phyloP scores from a whole-genome alignment of 2,113 vertebrate species.

The Nothocercus julius region DNA sequence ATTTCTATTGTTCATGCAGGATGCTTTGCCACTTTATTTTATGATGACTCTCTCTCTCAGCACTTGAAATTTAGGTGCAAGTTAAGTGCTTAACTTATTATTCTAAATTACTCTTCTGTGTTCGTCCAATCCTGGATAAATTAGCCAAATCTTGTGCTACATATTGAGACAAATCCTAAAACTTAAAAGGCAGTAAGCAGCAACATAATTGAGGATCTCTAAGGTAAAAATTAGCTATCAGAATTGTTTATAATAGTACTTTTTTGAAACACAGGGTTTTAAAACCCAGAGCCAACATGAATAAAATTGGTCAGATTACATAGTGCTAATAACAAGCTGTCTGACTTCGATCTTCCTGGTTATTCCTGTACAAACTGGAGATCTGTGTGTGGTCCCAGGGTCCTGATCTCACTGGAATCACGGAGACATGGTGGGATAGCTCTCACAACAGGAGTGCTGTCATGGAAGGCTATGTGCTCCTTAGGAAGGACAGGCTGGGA shows the following conservation, averaged over 20 bases:
- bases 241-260: background rate
- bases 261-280: background rate
- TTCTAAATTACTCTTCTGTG: background rate
- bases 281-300: background rate
- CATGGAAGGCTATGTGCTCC: no score
- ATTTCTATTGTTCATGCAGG: background rate
- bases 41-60: background rate
- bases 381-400: no score
- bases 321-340: background rate
- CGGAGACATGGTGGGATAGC: no score
- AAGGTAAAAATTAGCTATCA: background rate
- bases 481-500: no score
- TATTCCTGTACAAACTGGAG: background rate
- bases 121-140: background rate
- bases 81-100: background rate
- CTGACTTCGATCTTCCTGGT: background rate
- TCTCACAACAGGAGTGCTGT: no score
- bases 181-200: background rate
- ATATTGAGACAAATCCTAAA: background rate
- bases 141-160: background rate
- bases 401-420: no score
- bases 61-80: background rate
- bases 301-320: background rate
- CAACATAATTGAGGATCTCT: background rate
- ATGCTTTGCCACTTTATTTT: background rate